A percentile compares a stretch with the other conserved stretches of the same genome.
These are phyloP conservation scores for Lagopus muta DNA, from an alignment of 2,113 vertebrate species.

Conservation along the genomic window DNA sequence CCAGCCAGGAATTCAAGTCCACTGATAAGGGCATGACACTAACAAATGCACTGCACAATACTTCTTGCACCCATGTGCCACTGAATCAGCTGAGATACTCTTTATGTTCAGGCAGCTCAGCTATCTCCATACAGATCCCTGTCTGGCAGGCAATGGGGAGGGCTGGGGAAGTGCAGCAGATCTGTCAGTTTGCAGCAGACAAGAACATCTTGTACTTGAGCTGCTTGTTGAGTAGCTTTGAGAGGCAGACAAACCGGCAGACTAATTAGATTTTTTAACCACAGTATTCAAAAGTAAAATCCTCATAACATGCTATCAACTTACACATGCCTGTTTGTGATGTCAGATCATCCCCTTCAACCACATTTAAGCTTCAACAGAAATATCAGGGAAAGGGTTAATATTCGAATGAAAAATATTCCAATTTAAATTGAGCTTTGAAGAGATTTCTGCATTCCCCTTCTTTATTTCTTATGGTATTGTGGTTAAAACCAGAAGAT, in stretches of 20 bases:
- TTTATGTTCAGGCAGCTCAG: not conserved
- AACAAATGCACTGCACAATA: not conserved
- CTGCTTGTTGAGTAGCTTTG: slow-evolving; percentile 48
- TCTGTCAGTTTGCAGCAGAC: slow-evolving; percentile 44
- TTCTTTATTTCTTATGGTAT: not conserved
- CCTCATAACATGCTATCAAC: not conserved
- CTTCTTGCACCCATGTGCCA: not conserved
- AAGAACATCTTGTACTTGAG: slow-evolving; percentile 68
- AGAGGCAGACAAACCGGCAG: slow-evolving; percentile 43
- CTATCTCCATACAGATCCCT: not conserved
- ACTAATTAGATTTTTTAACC: slow-evolving; percentile 29
- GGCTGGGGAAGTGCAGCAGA: not conserved
- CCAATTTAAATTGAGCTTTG: not conserved
- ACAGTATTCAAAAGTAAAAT: slow-evolving; percentile 10
- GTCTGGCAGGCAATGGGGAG: not conserved
- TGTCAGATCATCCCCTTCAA: not conserved
- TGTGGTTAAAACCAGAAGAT: not conserved
- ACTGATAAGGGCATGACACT: not conserved
- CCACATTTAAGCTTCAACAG: not conserved
- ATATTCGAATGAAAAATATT: not conserved
- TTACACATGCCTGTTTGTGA: not conserved
- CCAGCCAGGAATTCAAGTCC: not conserved
- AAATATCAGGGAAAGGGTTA: not conserved
- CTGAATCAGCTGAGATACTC: not conserved
- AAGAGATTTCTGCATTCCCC: not conserved